phyloP scores from a whole-genome alignment of 2,113 vertebrate species.

The Charina bottae region DNA sequence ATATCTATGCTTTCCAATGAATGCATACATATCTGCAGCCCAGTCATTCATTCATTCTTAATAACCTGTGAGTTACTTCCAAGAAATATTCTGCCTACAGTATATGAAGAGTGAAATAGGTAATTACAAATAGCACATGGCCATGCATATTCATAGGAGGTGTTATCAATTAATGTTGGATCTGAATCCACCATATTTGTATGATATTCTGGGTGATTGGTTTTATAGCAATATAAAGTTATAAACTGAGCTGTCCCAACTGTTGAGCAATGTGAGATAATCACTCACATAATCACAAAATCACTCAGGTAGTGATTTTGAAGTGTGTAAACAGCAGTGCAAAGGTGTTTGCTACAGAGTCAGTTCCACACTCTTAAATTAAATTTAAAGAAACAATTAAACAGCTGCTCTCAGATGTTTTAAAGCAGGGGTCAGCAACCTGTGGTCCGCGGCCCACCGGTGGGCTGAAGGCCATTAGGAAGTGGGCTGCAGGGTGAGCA shows the following conservation, averaged over 20 bases:
- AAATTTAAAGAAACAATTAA: background rate
- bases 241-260: background rate
- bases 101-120: conserved; percentile 6
- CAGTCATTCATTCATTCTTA: background rate
- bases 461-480: too few species aligned
- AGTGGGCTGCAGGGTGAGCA: too few species aligned
- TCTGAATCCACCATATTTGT: background rate
- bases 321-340: background rate
- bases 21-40: background rate
- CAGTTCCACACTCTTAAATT: background rate
- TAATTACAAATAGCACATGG: conserved; percentile 10
- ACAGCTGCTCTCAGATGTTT: background rate
- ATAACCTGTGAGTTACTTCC: background rate
- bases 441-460: too few species aligned
- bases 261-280: background rate
- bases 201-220: background rate
- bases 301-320: background rate
- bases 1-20: conserved; percentile 11
- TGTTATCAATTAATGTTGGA: background rate
- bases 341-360: background rate
- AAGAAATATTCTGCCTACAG: background rate
- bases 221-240: background rate
- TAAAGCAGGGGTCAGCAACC: too few species aligned
- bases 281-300: background rate
- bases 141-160: conserved; percentile 3